These are phyloP conservation scores for Troilus luridus DNA, from an alignment of 2,888 invertebrate species.

Conservation along the genomic window DNA sequence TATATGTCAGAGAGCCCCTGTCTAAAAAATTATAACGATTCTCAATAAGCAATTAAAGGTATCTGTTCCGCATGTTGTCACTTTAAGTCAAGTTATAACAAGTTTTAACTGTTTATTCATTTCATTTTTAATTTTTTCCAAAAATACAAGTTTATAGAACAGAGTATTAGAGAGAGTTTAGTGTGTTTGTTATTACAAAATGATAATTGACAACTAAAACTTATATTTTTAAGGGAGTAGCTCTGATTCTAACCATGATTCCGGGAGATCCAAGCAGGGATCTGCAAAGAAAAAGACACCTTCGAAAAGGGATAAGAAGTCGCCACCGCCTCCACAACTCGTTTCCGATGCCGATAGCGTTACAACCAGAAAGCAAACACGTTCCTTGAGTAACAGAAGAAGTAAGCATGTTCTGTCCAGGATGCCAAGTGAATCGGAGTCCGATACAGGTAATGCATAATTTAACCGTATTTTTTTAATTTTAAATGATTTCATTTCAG, in stretches of 20 bases:
- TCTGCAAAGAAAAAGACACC: conserved; percentile 31
- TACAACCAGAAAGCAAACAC: conserved; percentile 74
- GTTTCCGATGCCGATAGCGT: conserved; percentile 66
- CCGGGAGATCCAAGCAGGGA: conserved; percentile 67
- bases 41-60: too few relatives aligned
- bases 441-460: conserved; percentile 66
- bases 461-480: too few relatives aligned
- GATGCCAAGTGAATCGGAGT: conserved; percentile 67
- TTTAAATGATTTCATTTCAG: too few relatives aligned
- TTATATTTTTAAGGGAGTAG: conserved; percentile 66
- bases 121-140: too few relatives aligned
- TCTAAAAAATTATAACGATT: too few relatives aligned
- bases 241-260: conserved; percentile 65
- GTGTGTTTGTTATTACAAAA: neutral
- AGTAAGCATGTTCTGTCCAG: conserved; percentile 67
- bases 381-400: conserved; percentile 77
- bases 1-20: too few relatives aligned
- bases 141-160: neutral
- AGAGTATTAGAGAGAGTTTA: neutral
- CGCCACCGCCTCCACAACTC: conserved; percentile 65
- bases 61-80: too few relatives aligned
- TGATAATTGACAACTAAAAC: neutral
- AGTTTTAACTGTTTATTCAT: too few relatives aligned
- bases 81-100: too few relatives aligned
- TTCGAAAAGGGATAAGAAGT: conserved; percentile 52